phyloP scores from a whole-genome alignment of 2,888 invertebrate genomes.

The Pelosia muscerda region DNA sequence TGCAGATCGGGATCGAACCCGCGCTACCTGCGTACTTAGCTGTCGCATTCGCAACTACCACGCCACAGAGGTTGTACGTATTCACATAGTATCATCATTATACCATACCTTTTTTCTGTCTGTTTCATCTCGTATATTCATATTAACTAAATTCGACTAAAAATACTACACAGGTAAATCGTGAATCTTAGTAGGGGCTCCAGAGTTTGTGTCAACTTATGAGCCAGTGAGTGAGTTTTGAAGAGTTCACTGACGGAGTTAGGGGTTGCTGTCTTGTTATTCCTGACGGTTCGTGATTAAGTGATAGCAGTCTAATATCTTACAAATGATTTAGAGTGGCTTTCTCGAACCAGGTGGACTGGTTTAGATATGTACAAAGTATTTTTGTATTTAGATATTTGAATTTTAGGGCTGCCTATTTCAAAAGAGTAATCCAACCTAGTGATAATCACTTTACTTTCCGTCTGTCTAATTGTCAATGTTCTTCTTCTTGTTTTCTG shows the following conservation, averaged over 20 bases:
- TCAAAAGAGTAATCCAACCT: background rate
- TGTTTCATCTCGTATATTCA: background rate
- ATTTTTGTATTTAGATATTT: background rate
- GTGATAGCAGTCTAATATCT: conserved; percentile 33
- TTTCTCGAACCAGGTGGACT: conserved; percentile 13
- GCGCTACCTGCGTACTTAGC: too few relatives aligned
- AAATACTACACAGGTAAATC: background rate
- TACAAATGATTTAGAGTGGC: conserved; percentile 23
- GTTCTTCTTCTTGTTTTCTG: too few relatives aligned
- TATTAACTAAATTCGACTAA: background rate
- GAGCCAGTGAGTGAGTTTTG: conserved; percentile 60
- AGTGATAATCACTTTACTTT: background rate
- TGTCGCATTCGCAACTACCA: too few relatives aligned
- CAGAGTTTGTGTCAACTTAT: conserved; percentile 49
- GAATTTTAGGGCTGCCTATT: background rate
- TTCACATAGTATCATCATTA: too few relatives aligned
- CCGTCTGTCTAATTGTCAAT: background rate
- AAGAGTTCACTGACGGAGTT: conserved; percentile 55
- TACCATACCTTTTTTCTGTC: background rate
- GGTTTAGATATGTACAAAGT: background rate
- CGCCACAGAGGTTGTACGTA: too few relatives aligned
- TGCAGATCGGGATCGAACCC: too few relatives aligned
- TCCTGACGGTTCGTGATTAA: conserved; percentile 48
- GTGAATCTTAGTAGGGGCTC: conserved; percentile 35
- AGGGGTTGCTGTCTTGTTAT: conserved; percentile 42